Conservation (phyloP, 2,113 vertebrate species). For the Crocuta crocuta region DNA sequence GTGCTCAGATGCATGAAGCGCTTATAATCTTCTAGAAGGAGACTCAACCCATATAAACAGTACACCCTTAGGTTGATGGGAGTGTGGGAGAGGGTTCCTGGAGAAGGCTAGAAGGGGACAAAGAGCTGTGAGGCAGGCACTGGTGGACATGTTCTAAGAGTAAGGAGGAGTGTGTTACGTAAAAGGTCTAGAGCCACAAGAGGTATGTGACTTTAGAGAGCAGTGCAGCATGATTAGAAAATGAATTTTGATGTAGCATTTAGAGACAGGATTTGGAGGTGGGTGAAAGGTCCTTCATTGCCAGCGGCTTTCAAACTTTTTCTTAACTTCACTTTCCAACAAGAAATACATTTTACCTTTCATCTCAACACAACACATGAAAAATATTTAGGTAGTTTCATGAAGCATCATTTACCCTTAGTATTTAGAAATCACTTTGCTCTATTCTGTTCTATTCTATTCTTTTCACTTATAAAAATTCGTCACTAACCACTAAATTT, state of each 20-base stretch:
- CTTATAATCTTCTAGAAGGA: neutral
- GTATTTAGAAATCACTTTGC: neutral
- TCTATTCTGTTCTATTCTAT: neutral
- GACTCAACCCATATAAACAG: neutral
- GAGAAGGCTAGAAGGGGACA: neutral
- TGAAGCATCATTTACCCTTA: neutral
- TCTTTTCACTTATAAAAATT: conserved; percentile 1
- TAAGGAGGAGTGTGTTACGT: neutral
- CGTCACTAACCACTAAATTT: neutral
- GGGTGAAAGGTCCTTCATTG: neutral
- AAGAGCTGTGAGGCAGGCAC: neutral
- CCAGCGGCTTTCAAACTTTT: conserved; percentile 26
- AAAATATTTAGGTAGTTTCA: neutral
- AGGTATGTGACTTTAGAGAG: neutral
- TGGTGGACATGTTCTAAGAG: neutral
- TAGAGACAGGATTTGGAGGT: neutral
- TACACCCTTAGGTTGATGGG: neutral
- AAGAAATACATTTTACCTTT: neutral
- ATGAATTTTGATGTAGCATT: neutral
- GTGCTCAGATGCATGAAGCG: neutral
- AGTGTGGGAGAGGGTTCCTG: neutral
- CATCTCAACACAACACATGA: neutral
- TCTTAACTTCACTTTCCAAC: neutral
- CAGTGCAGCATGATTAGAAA: neutral
- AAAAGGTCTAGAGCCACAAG: neutral